Evolutionary conservation across 35 echinoderm and acorn worm species (phyloP), one percentile per base, ranked within the genome.

Genomic region (Heliocidaris tuberculata): DNA sequence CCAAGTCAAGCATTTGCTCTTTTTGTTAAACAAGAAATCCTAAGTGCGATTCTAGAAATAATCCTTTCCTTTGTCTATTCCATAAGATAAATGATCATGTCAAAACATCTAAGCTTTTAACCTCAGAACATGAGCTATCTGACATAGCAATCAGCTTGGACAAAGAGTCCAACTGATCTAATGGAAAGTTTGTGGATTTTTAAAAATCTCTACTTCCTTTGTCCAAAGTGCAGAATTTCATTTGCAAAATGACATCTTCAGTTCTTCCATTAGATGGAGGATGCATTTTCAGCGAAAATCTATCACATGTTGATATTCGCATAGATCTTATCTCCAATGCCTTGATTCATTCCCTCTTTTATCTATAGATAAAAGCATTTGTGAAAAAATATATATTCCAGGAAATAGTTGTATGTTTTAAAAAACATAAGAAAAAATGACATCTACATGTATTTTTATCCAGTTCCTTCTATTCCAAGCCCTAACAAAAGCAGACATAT

Each of bases 191-290:
- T 42, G 35, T 42, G 35, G 35, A 42, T 42, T 42, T 4, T 21
- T 21, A n/a, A 78, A n/a, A 78, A 78, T 78, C 65, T 78, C 65
- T n/a, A 78, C 65, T 78, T 78, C 65, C 65, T 78, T 78, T 78
- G 65, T 78, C 65, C 65, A 78, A 78, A 17, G 21, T 78, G 65
- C 65, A 78, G 65, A 27, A 78, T 78, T n/a, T 78, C 65, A 78
- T 78, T 78, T 78, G 65, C 19, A 27, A 24, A 78, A 78, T 78
- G 21, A 78, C 65, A 27, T 78, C 65, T 78, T 78, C 65, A n/a
- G 65, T 78, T 78, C 65, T 78, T 19, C 65, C 65, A 78, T 78
- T 78, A 78, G 19, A 78, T 19, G 21, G 65, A 8, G 65, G 65
- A 27, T 78, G 21, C 65, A 78, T 78, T 78, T 78, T 78, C 21